These are phyloP conservation scores for Ptychobarbus kaznakovi DNA, from an alignment of 2,797 vertebrate species.

Conservation along the genomic window DNA sequence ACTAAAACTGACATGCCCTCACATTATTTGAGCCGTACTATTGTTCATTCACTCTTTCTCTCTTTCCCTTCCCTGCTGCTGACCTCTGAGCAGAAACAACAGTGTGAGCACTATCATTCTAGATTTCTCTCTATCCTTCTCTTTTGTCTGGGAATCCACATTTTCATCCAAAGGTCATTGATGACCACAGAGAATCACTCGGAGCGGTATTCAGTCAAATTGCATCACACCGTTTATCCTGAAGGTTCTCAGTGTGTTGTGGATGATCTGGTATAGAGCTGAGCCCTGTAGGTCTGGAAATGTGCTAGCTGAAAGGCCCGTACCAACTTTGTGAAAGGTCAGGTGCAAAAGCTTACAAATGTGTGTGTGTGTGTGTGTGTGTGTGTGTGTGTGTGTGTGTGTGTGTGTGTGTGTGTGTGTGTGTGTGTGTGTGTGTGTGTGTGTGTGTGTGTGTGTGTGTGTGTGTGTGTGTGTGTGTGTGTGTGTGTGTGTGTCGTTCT, in stretches of 20 bases:
- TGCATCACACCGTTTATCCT: conserved; percentile 25
- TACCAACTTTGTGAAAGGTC: conserved; percentile 14
- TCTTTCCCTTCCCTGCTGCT: conserved; percentile 38
- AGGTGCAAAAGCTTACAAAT: neutral
- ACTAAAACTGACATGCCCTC: conserved; percentile 27
- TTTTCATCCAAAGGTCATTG: conserved; percentile 50
- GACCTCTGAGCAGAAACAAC: conserved; percentile 45
- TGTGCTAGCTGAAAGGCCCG: neutral
- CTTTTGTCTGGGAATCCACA: conserved; percentile 38
- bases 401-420: too few relatives aligned
- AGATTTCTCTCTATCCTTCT: conserved; percentile 5
- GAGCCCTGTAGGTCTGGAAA: conserved; percentile 14
- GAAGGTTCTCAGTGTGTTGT: conserved; percentile 20
- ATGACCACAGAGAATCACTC: conserved; percentile 32
- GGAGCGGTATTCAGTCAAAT: conserved; percentile 27
- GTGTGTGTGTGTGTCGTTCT: neutral
- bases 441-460: neutral
- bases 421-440: too few relatives aligned
- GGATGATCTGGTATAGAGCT: conserved; percentile 30
- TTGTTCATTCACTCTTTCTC: conserved; percentile 31
- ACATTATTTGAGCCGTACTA: conserved; percentile 23
- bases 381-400: too few relatives aligned
- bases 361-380: neutral
- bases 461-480: neutral
- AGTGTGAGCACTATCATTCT: conserved; percentile 37